A percentile compares a stretch with the other conserved stretches of the same genome.
These are phyloP conservation scores for Drosophila yooni DNA, from an alignment of 2,888 invertebrate genomes.

Conservation along the genomic window DNA sequence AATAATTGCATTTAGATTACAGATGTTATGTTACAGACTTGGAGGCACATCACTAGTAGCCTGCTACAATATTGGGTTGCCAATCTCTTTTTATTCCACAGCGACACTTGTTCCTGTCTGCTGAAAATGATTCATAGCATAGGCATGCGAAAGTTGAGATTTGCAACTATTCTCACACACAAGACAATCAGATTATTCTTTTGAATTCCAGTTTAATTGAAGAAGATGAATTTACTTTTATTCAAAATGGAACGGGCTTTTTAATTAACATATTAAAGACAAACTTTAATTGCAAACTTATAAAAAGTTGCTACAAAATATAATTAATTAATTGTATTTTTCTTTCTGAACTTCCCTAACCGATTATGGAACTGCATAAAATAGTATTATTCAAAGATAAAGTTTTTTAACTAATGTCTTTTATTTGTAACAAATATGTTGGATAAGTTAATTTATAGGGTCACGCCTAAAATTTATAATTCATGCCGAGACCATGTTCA, in stretches of 20 bases:
- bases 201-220: background rate
- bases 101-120: background rate
- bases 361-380: background rate
- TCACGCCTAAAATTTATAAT: conserved; percentile 61
- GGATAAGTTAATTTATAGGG: background rate
- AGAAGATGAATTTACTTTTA: background rate
- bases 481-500: conserved; percentile 61
- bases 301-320: background rate
- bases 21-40: too few species aligned
- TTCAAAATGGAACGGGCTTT: background rate
- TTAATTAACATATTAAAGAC: background rate
- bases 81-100: background rate
- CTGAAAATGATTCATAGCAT: background rate
- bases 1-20: too few species aligned
- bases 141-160: background rate
- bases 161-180: background rate
- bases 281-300: too few species aligned
- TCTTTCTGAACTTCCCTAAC: background rate
- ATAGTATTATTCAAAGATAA: background rate
- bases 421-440: background rate
- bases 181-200: background rate
- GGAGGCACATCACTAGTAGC: too few species aligned
- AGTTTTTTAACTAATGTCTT: background rate
- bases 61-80: too few species aligned
- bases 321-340: background rate